These are phyloP conservation scores for Clarias pachynema DNA, from an alignment of 2,797 vertebrate genomes.

Conservation along the genomic window DNA sequence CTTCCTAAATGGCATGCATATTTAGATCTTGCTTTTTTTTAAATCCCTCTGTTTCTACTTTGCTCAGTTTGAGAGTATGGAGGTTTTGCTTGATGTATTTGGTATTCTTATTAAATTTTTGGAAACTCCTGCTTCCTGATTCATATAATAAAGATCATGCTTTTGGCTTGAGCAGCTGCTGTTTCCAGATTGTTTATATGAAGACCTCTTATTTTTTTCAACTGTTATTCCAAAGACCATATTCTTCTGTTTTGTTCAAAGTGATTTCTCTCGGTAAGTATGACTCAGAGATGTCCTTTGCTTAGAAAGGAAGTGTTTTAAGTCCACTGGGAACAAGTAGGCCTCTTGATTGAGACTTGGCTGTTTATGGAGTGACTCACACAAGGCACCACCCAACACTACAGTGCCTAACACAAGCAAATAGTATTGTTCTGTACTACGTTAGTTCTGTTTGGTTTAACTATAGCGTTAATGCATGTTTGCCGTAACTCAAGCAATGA, in stretches of 20 bases:
- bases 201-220: slow-evolving; percentile 56
- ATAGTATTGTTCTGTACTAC: not conserved
- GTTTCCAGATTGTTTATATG: slow-evolving; percentile 48
- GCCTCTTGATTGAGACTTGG: slow-evolving; percentile 26
- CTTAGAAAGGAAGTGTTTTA: slow-evolving; percentile 56
- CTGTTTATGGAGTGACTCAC: slow-evolving; percentile 63
- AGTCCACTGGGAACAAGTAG: slow-evolving; percentile 51
- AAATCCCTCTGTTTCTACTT: not conserved
- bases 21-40: not conserved
- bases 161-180: slow-evolving; percentile 1
- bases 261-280: not conserved
- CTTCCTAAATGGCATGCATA: not conserved
- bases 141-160: not conserved
- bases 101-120: not conserved
- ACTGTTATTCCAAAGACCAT: slow-evolving; percentile 22
- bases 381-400: slow-evolving; percentile 57
- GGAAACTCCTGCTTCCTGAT: not conserved
- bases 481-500: not conserved
- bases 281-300: slow-evolving; percentile 51
- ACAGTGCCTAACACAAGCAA: not conserved
- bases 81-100: not conserved
- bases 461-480: not conserved
- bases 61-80: not conserved
- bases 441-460: not conserved
- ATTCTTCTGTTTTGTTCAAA: slow-evolving; percentile 20